These are phyloP conservation scores for Hipposideros larvatus DNA, from an alignment of 2,797 vertebrate genomes.

Conservation along the genomic window DNA sequence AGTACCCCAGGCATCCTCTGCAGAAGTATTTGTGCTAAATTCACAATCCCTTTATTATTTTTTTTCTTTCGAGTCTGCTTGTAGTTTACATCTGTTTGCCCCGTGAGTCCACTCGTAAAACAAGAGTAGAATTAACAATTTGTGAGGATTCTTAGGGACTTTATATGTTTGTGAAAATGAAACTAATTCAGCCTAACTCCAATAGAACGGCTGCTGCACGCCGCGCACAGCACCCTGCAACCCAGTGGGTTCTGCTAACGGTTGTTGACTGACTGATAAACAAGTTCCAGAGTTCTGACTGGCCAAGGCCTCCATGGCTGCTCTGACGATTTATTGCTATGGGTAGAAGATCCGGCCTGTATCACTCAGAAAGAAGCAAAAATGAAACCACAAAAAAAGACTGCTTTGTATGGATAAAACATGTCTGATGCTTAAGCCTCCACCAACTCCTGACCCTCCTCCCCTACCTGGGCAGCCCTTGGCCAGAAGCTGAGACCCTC, in stretches of 20 bases:
- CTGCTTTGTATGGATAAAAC: not conserved
- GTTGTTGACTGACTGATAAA: conserved; percentile 62
- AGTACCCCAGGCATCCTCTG: not conserved
- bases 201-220: not conserved
- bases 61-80: conserved; percentile 44
- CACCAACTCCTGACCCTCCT: not conserved
- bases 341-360: not conserved
- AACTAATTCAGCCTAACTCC: conserved; percentile 70
- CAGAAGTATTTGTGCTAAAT: conserved; percentile 64
- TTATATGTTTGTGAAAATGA: conserved; percentile 65
- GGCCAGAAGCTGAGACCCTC: not conserved
- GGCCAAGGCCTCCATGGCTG: not conserved
- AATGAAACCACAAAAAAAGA: not conserved
- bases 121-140: conserved; percentile 65
- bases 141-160: conserved; percentile 57
- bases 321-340: not conserved
- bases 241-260: not conserved
- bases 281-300: conserved; percentile 44
- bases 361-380: conserved; percentile 29
- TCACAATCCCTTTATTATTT: conserved; percentile 66
- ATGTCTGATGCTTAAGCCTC: not conserved
- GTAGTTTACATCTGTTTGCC: conserved; percentile 70
- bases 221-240: not conserved
- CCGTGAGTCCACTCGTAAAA: conserved; percentile 65
- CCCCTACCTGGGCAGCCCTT: not conserved